A percentile compares a stretch with the other conserved stretches of the same genome.
phyloP scores from a whole-genome alignment of 2,888 invertebrate genomes.

The Osmoderma eremita region DNA sequence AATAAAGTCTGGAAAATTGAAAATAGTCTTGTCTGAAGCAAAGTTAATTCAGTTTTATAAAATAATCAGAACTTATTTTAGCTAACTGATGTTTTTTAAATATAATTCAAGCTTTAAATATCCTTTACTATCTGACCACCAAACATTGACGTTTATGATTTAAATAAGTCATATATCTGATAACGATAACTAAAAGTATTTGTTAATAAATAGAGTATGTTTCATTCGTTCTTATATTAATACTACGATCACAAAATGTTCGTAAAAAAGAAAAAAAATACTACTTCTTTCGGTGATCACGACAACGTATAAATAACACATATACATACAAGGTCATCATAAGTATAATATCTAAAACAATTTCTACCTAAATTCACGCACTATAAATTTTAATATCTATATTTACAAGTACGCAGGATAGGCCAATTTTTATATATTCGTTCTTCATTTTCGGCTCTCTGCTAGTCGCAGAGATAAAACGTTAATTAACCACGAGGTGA shows the following conservation, averaged over 20 bases:
- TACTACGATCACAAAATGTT: constrained; percentile 33
- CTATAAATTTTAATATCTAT: constrained; percentile 6
- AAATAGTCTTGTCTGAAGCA: too few species aligned
- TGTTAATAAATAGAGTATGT: constrained; percentile 23
- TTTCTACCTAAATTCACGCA: constrained; percentile 19
- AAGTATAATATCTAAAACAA: constrained; percentile 11
- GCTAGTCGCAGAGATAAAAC: too few species aligned
- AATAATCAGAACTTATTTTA: too few species aligned
- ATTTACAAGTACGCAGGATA: constrained; percentile 8
- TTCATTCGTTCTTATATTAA: constrained; percentile 13
- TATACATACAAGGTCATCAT: constrained; percentile 7
- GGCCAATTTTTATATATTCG: background rate
- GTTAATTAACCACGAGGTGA: too few species aligned
- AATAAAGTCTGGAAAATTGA: too few species aligned
- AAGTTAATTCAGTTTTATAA: too few species aligned
- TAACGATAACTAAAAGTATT: background rate
- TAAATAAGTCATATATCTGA: background rate
- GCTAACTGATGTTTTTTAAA: too few species aligned
- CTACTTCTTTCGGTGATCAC: constrained; percentile 23
- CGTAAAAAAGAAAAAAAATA: constrained; percentile 16
- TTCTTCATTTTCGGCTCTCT: background rate
- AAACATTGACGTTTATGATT: background rate
- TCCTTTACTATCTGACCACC: constrained; percentile 11
- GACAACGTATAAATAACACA: constrained; percentile 28
- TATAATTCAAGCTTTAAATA: too few species aligned